Base-by-base conservation (phyloP, 2,113 vertebrate genomes). In the Channa argus region DNA sequence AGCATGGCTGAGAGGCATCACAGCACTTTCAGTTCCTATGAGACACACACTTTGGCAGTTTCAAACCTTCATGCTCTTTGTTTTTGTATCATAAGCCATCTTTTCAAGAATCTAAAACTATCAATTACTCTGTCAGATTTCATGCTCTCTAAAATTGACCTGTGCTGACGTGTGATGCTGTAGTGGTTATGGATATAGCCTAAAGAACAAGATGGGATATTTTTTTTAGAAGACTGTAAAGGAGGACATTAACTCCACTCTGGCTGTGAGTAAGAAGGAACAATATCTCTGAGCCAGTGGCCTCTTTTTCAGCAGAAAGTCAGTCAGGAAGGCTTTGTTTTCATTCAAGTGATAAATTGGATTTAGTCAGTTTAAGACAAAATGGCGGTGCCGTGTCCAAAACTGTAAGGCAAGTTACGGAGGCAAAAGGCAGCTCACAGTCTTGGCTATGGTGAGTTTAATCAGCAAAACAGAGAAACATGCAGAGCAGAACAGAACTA, bases 341-440 rank as follows among this genome's bases (percentile, higher is more conserved):
- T 77, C 83, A 88, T 33, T 8, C 0, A 86, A 58, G 79, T 91
- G 82, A 88, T 91, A 90, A 88, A 92, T 91, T 83, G 66, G 77
- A 91, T 91, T 91, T 89, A 86, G 80, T 88, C 53, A 54, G 13
- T 80, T 89, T 52, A 47, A 79, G 81, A 86, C 74, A 85, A 87
- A 88, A 84, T 79, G 67, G 83, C 41, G 12, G 72, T 13, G 24
- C 1, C 24, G 24, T 24, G 24, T 1, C 24, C 24, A 24, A 24
- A 24, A 24, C 24, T 24, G 24, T 24, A 24, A 24, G 24, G 24
- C 24, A 24, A 24, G 24, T 24, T 24, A 24, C 1, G 24, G 24
- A 24, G 24, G 24, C 24, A 24, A 24, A 24, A 24, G 24, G 24
- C 24, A 24, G 24, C 24, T 24, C 24, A 24, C 24, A 24, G 24